A percentile compares a stretch with the other conserved stretches of the same genome.
Evolutionary conservation across 2,113 vertebrate species (phyloP).

Genomic region (Tinamus guttatus): DNA sequence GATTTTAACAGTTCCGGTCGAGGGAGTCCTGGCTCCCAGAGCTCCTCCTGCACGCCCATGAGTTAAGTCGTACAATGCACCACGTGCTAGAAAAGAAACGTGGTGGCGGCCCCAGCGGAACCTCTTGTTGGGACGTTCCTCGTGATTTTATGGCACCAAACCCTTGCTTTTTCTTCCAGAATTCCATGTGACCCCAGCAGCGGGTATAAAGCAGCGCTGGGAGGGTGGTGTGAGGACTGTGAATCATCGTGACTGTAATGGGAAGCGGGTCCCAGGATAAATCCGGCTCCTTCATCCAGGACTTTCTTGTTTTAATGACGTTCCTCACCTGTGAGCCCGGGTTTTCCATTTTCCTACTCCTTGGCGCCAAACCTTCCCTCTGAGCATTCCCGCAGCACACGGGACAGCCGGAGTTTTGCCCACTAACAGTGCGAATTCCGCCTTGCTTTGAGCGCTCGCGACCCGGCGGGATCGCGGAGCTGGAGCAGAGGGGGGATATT

Average conservation of each 20-base stretch:
- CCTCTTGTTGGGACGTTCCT: not conserved
- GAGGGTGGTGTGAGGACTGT: not conserved
- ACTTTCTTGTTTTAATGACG: not conserved
- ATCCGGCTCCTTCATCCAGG: not conserved
- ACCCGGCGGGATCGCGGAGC: too few relatives aligned
- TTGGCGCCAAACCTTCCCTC: not conserved
- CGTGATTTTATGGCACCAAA: not conserved
- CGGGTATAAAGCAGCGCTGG: not conserved
- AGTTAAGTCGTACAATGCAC: accelerated
- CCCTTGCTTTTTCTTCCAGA: not conserved
- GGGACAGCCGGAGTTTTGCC: not conserved
- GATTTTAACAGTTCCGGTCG: not conserved
- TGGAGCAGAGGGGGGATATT: not conserved
- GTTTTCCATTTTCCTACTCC: not conserved
- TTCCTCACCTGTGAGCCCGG: not conserved
- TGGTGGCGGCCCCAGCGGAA: not conserved
- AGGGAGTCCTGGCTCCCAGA: not conserved
- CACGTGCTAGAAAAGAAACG: not conserved
- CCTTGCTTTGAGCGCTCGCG: too few relatives aligned
- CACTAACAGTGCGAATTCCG: not conserved
- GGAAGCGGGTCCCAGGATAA: not conserved
- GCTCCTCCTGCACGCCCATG: not conserved
- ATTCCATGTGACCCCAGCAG: not conserved
- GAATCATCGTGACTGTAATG: accelerated
- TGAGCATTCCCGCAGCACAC: not conserved